Evolutionary conservation across 2,797 vertebrate genomes (phyloP).

Genomic region (Artibeus jamaicensis): DNA sequence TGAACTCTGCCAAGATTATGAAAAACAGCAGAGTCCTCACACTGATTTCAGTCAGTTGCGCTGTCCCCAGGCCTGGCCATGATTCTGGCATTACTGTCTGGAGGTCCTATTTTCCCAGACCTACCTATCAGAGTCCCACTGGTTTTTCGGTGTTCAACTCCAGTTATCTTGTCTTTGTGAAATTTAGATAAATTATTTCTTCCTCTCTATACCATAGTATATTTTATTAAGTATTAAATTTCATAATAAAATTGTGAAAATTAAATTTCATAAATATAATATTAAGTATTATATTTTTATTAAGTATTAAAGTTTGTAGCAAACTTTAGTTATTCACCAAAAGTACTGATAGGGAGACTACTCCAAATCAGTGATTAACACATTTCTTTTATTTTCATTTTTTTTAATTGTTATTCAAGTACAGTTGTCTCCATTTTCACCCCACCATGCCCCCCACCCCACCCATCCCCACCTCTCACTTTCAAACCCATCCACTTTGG

Average conservation of each 20-base stretch:
- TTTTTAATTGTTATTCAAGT: too few species aligned
- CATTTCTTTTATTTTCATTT: too few species aligned
- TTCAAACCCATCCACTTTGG: too few species aligned
- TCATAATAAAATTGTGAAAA: too few species aligned
- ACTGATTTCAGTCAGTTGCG: not conserved
- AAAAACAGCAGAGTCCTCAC: not conserved
- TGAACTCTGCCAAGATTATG: not conserved
- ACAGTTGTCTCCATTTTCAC: too few species aligned
- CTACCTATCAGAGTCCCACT: rapidly evolving
- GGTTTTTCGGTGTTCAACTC: not conserved
- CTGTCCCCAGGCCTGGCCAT: not conserved
- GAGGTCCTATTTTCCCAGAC: not conserved
- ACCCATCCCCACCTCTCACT: too few species aligned
- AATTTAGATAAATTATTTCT: not conserved
- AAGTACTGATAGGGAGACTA: not conserved
- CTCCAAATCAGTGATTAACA: not conserved
- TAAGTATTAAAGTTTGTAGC: not conserved
- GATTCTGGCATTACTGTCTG: rapidly evolving
- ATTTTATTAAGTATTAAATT: not conserved
- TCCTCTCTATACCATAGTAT: not conserved
- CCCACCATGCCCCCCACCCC: too few species aligned
- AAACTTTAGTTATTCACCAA: not conserved
- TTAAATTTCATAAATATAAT: too few species aligned
- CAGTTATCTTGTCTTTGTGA: not conserved
- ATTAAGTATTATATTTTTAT: not conserved